These are phyloP conservation scores for Montifringilla adamsi DNA, from an alignment of 2,113 vertebrate species.

Conservation along the genomic window DNA sequence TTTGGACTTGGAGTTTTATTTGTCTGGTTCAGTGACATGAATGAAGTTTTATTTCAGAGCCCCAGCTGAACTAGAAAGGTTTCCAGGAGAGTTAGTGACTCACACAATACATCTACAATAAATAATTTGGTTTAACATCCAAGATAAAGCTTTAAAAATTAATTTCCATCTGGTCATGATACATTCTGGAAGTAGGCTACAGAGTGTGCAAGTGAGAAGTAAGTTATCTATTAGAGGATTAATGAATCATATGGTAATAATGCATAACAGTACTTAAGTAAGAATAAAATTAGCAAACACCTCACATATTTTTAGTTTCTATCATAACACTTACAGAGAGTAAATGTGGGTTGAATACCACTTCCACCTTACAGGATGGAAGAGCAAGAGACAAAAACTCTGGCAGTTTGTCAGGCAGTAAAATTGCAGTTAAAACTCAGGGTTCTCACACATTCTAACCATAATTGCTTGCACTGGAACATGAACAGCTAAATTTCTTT, in stretches of 20 bases:
- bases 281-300: neutral
- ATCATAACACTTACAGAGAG: neutral
- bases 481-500: neutral
- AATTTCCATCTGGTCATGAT: neutral
- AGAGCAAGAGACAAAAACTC: neutral
- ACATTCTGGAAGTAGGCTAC: neutral
- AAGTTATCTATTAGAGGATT: neutral
- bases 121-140: neutral
- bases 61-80: neutral
- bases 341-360: neutral
- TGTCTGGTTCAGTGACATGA: neutral
- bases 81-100: neutral
- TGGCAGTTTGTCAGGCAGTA: neutral
- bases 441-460: neutral
- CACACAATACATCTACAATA: neutral
- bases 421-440: neutral
- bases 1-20: neutral
- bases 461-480: neutral
- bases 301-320: neutral
- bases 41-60: neutral
- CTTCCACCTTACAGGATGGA: neutral
- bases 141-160: neutral
- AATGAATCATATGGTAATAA: slow-evolving; percentile 2
- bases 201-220: neutral
- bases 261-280: neutral